These are phyloP conservation scores for Cherax quadricarinatus DNA, from an alignment of 1,140 invertebrate genomes.

Conservation along the genomic window DNA sequence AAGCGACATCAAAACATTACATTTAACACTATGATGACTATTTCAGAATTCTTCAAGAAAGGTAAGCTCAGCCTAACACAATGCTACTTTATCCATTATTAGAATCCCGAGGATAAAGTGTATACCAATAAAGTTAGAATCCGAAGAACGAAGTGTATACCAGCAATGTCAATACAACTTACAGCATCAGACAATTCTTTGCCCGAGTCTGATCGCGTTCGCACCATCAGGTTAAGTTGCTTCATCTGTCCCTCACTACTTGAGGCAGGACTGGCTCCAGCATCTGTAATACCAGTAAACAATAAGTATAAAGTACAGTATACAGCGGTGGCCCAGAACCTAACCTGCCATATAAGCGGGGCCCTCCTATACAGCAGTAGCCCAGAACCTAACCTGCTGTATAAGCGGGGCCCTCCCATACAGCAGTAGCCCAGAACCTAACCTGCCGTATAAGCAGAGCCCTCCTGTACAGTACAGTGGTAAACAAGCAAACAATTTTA, in stretches of 20 bases:
- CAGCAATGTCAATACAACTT: conserved; percentile 8
- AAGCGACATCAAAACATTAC: neutral
- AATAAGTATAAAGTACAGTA: neutral
- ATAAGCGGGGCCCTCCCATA: too few species aligned
- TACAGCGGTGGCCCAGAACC: too few species aligned
- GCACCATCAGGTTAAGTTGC: conserved; percentile 62
- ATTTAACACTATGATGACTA: neutral
- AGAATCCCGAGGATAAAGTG: neutral
- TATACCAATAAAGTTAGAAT: neutral
- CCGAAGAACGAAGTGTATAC: neutral
- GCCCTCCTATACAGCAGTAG: too few species aligned
- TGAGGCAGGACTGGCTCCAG: conserved; percentile 48
- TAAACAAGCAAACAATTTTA: too few species aligned
- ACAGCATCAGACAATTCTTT: conserved; percentile 63
- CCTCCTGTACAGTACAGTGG: too few species aligned
- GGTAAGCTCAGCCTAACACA: neutral
- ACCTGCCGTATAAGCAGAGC: too few species aligned
- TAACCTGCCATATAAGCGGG: too few species aligned
- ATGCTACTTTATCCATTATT: neutral
- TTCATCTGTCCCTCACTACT: conserved; percentile 50
- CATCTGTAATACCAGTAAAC: conserved; percentile 32
- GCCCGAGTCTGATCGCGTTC: conserved; percentile 60
- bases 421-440: too few species aligned
- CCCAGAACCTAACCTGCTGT: too few species aligned
- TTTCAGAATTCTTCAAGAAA: neutral